Percentiles rank a stretch among this genome's conserved stretches.
Evolutionary conservation across 2,797 vertebrate genomes (phyloP).

Genomic region (Sebastes reedi): DNA sequence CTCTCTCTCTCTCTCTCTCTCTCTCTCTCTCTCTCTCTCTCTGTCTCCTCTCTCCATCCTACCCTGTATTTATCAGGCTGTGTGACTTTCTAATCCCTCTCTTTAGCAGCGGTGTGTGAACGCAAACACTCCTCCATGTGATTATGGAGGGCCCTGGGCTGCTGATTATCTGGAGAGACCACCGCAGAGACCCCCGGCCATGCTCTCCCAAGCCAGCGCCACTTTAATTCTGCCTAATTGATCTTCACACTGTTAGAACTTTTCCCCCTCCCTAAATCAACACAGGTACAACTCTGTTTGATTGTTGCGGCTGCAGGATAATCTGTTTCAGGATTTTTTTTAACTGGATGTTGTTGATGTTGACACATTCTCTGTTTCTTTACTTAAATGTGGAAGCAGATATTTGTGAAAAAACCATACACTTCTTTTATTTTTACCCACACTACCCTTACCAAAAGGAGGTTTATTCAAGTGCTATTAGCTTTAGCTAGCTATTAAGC

Average conservation of each 20-base stretch:
- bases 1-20: no score
- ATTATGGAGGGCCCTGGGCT: constrained; percentile 75
- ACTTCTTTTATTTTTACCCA: not conserved
- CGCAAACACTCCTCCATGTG: constrained; percentile 75
- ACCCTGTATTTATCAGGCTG: constrained; percentile 51
- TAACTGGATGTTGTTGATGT: not conserved
- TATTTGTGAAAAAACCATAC: not conserved
- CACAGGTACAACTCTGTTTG: constrained; percentile 29
- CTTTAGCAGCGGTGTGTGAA: constrained; percentile 74
- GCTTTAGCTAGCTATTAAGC: no score
- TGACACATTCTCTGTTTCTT: not conserved
- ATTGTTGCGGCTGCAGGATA: constrained; percentile 33
- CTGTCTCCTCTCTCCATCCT: constrained; percentile 19
- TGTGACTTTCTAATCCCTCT: constrained; percentile 69
- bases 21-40: not conserved
- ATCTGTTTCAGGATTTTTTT: not conserved
- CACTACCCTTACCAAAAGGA: not conserved
- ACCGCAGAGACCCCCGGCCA: constrained; percentile 74
- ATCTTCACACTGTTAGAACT: constrained; percentile 51
- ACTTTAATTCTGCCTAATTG: constrained; percentile 48
- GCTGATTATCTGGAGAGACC: constrained; percentile 78
- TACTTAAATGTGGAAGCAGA: not conserved
- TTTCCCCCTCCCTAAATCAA: not conserved
- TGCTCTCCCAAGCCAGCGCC: constrained; percentile 50
- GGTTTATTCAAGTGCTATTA: not conserved